A percentile compares a stretch with the other conserved stretches of the same genome.
Conservation (phyloP, 2,888 invertebrate genomes). For the Entomobrya proxima region DNA sequence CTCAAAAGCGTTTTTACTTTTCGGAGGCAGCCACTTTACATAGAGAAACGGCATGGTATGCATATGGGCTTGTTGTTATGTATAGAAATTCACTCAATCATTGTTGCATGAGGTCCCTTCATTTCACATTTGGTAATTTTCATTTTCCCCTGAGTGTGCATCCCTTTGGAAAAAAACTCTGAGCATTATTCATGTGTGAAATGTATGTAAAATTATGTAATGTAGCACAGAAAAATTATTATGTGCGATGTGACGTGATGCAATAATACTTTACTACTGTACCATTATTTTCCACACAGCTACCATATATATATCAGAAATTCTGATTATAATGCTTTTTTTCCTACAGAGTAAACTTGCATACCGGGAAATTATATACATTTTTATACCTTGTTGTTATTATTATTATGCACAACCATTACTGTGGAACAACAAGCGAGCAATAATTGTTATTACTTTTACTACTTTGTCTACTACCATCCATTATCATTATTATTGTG, state of each 20-base stretch:
- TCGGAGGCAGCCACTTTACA: no score
- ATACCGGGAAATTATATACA: no score
- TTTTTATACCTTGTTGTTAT: neutral
- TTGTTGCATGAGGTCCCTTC: constrained; percentile 26
- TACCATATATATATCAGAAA: no score
- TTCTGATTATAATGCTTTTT: no score
- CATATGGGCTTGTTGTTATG: no score
- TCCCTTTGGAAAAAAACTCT: neutral
- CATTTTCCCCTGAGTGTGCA: neutral
- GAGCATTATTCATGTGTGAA: constrained; percentile 19
- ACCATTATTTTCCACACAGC: no score
- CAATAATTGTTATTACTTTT: constrained; percentile 15
- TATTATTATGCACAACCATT: neutral
- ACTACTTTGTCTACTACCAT: neutral
- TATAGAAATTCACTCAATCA: constrained; percentile 6
- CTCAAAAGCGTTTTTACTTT: no score
- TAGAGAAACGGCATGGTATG: no score
- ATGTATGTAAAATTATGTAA: constrained; percentile 48
- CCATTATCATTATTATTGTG: neutral
- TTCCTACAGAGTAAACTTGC: no score
- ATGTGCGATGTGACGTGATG: constrained; percentile 25
- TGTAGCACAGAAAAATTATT: constrained; percentile 5
- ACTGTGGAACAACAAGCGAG: neutral
- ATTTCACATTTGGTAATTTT: neutral
- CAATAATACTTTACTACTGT: neutral